Conservation (phyloP, 2,797 vertebrate species). For the Cheracebus regulus region DNA sequence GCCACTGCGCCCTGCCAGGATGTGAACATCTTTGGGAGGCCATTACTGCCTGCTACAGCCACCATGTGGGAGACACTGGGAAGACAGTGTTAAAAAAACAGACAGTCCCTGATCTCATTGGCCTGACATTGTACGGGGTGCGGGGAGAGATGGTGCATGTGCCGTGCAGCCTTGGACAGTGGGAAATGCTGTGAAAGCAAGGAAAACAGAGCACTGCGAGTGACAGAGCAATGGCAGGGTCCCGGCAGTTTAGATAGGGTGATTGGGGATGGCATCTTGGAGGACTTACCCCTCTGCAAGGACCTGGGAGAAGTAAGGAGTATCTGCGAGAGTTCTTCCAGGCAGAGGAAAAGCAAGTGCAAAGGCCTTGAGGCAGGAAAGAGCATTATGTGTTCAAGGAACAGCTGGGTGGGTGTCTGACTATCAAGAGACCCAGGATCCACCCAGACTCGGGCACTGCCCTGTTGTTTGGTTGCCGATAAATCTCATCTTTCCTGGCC, state of each 20-base stretch:
- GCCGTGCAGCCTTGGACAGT: fast-evolving
- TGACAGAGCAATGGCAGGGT: neutral
- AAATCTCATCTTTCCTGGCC: neutral
- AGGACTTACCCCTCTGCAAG: neutral
- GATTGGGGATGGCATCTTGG: neutral
- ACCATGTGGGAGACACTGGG: neutral
- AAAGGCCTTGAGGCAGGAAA: neutral
- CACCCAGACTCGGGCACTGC: neutral
- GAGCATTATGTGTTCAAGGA: neutral
- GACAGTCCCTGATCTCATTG: fast-evolving
- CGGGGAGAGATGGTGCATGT: neutral
- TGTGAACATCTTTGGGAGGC: neutral
- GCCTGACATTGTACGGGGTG: neutral
- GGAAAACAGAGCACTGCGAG: neutral
- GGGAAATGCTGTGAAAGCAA: neutral
- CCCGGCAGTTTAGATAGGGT: neutral
- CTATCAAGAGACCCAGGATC: neutral
- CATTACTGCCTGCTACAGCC: neutral
- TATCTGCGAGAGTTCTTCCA: neutral
- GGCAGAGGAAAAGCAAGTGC: neutral
- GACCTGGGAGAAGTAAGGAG: neutral
- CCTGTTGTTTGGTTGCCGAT: neutral
- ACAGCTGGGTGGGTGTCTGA: neutral
- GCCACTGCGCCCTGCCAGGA: no score
- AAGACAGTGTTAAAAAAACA: neutral